Evolutionary conservation across 2,888 invertebrate genomes (phyloP), one percentile per base, ranked within the genome.

Genomic region (Strigamia maritima): DNA sequence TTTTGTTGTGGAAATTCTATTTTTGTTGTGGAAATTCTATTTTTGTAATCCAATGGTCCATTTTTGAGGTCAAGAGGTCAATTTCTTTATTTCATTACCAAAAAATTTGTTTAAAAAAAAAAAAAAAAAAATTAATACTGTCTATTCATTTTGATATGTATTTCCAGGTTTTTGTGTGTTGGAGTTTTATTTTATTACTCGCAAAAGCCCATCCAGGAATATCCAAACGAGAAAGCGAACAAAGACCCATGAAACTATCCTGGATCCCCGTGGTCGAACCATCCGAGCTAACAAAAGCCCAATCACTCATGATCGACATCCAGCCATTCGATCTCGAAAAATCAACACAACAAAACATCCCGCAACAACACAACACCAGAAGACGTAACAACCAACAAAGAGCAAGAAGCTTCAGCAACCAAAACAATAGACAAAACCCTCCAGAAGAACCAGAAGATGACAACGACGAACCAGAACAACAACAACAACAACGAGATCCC

Each of bases 201-300:
- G 24, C 19, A 8, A 24, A 22, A 60, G 60, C 24, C 14, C n/a
- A 14, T 49, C 16, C 49, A 60, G 60, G 22, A 26, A 35, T 22
- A 24, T 22, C 16, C 10, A 77, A 54, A 77, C 8, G 77, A 60
- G 77, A 60, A 77, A 77, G 77, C 49, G 54, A 77, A 16, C 35
- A 16, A n/a, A n/a, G 60, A 38, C 77, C 77, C 14, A 70, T 78
- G 78, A 78, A 78, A 35, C 35, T 78, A 1, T 65, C 44, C 8
- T 78, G 78, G 78, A 65, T 78, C 3, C 78, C 78, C 12, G 16
- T 78, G 12, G 49, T 78, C 12, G 78, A 78, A 22, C 78, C 78
- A 4, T 31, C 65, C 3, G 78, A 78, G 65, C 22, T 78, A 31
- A 24, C 8, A 2, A 38, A 65, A 14, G 78, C 78, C 38, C 70